Conservation (phyloP, 2,113 vertebrate species). For the Notarius quadriscutis region DNA sequence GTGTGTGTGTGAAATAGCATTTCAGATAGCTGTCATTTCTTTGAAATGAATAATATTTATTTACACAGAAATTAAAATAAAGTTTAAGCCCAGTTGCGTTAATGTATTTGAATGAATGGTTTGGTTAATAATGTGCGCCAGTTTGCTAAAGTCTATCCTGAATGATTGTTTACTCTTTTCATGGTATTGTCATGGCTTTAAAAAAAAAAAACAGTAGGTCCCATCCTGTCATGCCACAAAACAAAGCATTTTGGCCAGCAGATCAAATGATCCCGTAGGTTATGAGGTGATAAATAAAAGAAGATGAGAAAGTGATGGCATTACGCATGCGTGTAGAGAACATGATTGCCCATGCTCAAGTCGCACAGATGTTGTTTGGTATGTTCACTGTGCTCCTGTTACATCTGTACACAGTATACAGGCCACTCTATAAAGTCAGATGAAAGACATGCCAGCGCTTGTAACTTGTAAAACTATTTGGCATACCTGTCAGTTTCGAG, state of each 20-base stretch:
- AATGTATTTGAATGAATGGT: neutral
- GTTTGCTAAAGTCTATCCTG: neutral
- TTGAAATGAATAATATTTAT: neutral
- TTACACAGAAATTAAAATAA: neutral
- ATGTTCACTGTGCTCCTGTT: neutral
- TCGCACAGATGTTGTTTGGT: neutral
- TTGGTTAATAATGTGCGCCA: neutral
- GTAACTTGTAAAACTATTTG: slow-evolving; percentile 73
- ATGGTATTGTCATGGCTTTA: neutral
- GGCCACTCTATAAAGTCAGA: slow-evolving; percentile 51
- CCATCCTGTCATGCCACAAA: neutral
- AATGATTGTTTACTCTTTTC: neutral
- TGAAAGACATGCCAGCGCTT: slow-evolving; percentile 70
- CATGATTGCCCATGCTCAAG: neutral
- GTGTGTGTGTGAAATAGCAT: slow-evolving; percentile 19
- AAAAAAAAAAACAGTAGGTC: neutral
- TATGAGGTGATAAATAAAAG: neutral
- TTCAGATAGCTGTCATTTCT: neutral
- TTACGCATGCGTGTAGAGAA: neutral
- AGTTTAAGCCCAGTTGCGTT: too few species aligned
- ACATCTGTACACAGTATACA: neutral
- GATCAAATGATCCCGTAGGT: neutral
- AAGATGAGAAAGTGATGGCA: neutral
- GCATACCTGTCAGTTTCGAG: slow-evolving; percentile 70
- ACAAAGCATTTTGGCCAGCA: neutral